Percentiles rank a stretch among this genome's conserved stretches.
phyloP scores from a whole-genome alignment of 2,113 vertebrate genomes.

The Tachuris rubrigastra region DNA sequence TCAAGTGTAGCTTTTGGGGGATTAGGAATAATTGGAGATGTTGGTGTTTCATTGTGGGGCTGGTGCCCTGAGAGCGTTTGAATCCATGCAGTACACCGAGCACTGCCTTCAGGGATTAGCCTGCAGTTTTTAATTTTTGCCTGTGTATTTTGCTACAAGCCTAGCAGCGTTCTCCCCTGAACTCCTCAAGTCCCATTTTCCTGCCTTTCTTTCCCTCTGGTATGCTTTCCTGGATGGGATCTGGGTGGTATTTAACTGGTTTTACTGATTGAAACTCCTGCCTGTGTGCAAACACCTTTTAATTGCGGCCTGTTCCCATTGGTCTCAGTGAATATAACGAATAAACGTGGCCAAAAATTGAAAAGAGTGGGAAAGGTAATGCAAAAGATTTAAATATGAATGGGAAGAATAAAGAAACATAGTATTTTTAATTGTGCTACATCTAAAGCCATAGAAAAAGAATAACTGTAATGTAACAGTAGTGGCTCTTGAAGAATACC shows the following conservation, averaged over 20 bases:
- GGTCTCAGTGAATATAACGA: background rate
- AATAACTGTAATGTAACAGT: background rate
- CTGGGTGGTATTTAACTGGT: conserved; percentile 58
- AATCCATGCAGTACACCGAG: background rate
- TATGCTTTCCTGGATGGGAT: conserved; percentile 11
- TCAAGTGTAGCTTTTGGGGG: conserved; percentile 58
- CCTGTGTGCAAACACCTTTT: conserved; percentile 57
- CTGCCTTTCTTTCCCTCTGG: conserved; percentile 19
- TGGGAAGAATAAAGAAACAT: background rate
- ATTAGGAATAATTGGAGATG: conserved; percentile 61
- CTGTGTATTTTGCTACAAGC: conserved; percentile 36
- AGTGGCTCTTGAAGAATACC: background rate
- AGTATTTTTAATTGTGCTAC: background rate
- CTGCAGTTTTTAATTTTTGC: conserved; percentile 56
- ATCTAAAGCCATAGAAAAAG: background rate
- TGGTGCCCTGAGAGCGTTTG: conserved; percentile 26
- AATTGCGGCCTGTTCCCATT: conserved; percentile 55
- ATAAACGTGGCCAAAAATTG: background rate
- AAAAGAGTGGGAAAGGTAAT: background rate
- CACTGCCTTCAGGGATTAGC: conserved; percentile 48
- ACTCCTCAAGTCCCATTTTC: conserved; percentile 45
- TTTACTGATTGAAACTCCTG: conserved; percentile 61
- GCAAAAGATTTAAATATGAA: background rate
- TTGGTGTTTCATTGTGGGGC: conserved; percentile 48
- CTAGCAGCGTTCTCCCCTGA: conserved; percentile 10